Base-by-base conservation (phyloP, 2,888 invertebrate species). In the Mylabris sibirica region DNA sequence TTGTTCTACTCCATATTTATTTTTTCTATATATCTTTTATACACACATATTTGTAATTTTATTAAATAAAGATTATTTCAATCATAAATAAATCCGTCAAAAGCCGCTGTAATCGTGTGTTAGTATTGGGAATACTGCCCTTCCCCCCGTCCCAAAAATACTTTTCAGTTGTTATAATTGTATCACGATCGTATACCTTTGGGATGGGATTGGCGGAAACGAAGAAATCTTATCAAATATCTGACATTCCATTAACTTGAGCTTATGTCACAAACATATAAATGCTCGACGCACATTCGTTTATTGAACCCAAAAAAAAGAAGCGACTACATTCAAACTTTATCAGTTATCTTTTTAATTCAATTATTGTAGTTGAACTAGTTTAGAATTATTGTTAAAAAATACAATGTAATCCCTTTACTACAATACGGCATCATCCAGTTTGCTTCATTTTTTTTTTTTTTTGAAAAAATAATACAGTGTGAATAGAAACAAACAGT, bases 401-500 rank as follows among this genome's bases (percentile, higher is more conserved):
- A 17, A 30, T 30, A 6, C 30, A 30, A 3, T 30, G 30, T 30
- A 30, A 30, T 30, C 30, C 30, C 0, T 30, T 4, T 30, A 75
- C 69, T 72, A 64, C 67, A 71, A 70, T 65, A 70, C 73, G 81
- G 81, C 81, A 81, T 83, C 83, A 83, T 82, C 80, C 79, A 82
- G 81, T 82, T 80, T 78, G 80, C 77, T 81, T 81, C 80, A 82
- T 82, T 82, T 30, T 81, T 81, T 80, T 80, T n/a, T n/a, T n/a
- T n/a, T n/a, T n/a, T n/a, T n/a, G n/a, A n/a, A 80, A 82, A 83
- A 82, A 83, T 83, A 82, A 83, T 82, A 80, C 82, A 78, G 78
- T 76, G 74, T 76, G 79, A 81, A 81, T 81, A 80, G 77, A 78
- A 76, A 77, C 75, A 75, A 77, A 17, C 17, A 67, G 72, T 74